A percentile compares a stretch with the other conserved stretches of the same genome.
Conservation (phyloP, 37 sponge, comb jelly and placozoan genomes). For the Eunapius fragilis region DNA sequence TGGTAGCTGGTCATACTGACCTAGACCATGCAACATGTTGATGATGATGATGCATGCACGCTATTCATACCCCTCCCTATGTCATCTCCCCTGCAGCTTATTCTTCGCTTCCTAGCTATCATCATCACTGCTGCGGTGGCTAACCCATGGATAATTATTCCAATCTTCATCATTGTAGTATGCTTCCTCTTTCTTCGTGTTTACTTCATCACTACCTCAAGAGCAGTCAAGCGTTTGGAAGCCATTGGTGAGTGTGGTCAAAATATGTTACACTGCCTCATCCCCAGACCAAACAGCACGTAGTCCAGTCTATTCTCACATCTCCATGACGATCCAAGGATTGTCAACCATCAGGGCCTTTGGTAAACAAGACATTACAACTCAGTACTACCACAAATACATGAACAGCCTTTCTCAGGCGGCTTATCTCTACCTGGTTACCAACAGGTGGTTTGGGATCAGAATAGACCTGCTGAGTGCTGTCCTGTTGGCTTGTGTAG, state of each 20-base stretch:
- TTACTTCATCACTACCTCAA: conserved; percentile 26
- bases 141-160: conserved; percentile 27
- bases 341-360: conserved; percentile 75
- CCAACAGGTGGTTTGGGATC: conserved; percentile 74
- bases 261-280: not conserved
- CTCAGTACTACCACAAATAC: conserved; percentile 45
- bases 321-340: conserved; percentile 80
- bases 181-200: not conserved
- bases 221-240: conserved; percentile 31
- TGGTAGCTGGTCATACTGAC: not conserved
- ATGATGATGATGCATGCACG: too few species aligned
- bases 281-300: conserved; percentile 47
- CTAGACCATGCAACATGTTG: too few species aligned
- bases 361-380: conserved; percentile 7
- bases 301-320: conserved; percentile 87
- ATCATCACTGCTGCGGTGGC: conserved; percentile 14
- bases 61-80: not conserved
- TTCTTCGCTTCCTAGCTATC: conserved; percentile 3
- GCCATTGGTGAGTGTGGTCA: conserved; percentile 17
- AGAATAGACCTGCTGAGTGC: conserved; percentile 65
- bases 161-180: conserved; percentile 7
- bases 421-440: conserved; percentile 59
- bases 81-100: not conserved
- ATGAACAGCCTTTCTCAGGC: conserved; percentile 62
- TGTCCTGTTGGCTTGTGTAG: conserved; percentile 48